Base-by-base conservation (phyloP, 1,140 invertebrate species). In the Heterodera schachtii region DNA sequence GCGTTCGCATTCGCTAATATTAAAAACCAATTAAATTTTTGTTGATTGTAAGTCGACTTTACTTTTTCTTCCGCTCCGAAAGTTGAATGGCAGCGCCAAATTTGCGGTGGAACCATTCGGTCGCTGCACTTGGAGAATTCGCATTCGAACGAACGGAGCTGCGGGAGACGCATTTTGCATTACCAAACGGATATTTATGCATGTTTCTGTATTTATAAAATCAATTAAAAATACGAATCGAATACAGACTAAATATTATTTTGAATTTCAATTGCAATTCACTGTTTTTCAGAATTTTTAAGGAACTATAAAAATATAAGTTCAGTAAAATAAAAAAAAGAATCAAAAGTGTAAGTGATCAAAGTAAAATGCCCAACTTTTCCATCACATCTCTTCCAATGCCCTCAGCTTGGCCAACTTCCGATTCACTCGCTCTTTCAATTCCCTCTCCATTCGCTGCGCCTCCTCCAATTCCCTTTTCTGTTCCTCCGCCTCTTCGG, bases 31-130 rank as follows among this genome's bases (percentile, higher is more conserved):
- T 49, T 49, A 44, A 6, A 8, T 49, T 5, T 5, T 43, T 0
- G 9, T 21, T 43, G 41, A 60, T 41, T 78, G 6, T 31, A 78
- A 21, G 67, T 0, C 41, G 16, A 8, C 41, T 69, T 43, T 19
- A 71, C 77, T 69, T 78, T 69, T 69, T n/a, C 46, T 21, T 3
- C 3, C 13, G n/a, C 47, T 78, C 31, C 6, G 44, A 31, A 52
- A 69, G 49, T 69, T 70, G 64, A 78, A 44, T 69, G 49, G 77
- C 31, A 19, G 66, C 66, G 16, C 77, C 57, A 19, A 78, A 78
- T 70, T 78, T 78, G 6, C 44, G 31, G 16, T 70, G 44, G 21
- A 78, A 78, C 77, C 77, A 78, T 64, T 70, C 31, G 43, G 64
- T 41, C 31, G 31, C 57, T 19, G 57, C 57, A 19, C 16, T 64